Evolutionary conservation across 2,797 vertebrate species (phyloP), one percentile per base, ranked within the genome.

Genomic region (Protonibea diacanthus): DNA sequence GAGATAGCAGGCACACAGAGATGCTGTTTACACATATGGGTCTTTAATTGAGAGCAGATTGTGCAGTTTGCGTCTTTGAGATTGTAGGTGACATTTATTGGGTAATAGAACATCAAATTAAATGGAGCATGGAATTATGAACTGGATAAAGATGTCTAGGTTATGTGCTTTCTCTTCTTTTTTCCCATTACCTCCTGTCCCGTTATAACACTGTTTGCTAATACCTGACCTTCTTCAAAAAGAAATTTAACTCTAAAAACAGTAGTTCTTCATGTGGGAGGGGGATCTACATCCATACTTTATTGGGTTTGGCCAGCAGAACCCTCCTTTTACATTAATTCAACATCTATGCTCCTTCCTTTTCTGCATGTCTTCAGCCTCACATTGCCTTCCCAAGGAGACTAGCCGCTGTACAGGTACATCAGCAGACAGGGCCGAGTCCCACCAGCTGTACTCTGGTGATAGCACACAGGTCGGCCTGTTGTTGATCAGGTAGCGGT

Each of bases 381-480:
- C 79, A 51, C 92, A 92, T 65, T 93, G 89, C 66, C 94, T 80
- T 42, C 94, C 93, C 48, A 94, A 62, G 4, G 95, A 95, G n/a
- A 93, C 38, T 1, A 95, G 68, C 64, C 95, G 92, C 42, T 86
- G 84, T 12, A 85, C 81, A 12, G 91, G 88, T 17, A 95, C 91
- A 6, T 87, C 66, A 51, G 74, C 80, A 11, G 86, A 53, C 76
- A 91, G 74, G 4, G 84, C 77, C 0, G 94, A 95, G 45, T 93
- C 76, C 93, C 91, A 95, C 94, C 96, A 96, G 88, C 90, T 94
- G 87, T 96, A 96, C 88, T 96, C 96, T 11, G 95, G 96, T 15
- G 95, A 96, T 62, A 97, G 93, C 52, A 97, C 89, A 10, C 93
- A 84, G 0, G 93, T 95, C 0, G 95, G 94, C 72, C 76, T 94